These are phyloP conservation scores for Mormoops blainvillei DNA, from an alignment of 2,113 vertebrate genomes.

Conservation along the genomic window DNA sequence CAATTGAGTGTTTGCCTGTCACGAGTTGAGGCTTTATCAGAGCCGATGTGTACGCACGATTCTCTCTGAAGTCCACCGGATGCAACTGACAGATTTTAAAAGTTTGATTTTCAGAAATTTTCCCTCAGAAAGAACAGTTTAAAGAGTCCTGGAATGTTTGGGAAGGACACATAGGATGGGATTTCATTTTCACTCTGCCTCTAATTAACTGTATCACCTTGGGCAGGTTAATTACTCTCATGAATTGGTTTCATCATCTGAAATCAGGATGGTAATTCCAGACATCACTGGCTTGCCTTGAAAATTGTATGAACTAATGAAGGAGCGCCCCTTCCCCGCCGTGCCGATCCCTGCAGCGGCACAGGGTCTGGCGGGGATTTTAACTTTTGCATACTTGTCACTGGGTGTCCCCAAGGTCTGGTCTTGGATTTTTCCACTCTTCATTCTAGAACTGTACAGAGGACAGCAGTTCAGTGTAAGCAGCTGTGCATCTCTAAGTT, in stretches of 20 bases:
- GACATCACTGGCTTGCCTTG: neutral
- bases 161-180: neutral
- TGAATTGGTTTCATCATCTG: neutral
- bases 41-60: neutral
- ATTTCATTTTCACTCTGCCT: neutral
- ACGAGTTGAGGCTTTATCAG: neutral
- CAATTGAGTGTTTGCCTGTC: neutral
- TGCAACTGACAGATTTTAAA: neutral
- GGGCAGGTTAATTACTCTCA: neutral
- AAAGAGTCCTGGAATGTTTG: neutral
- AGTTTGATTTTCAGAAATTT: neutral
- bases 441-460: neutral
- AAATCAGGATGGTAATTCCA: neutral
- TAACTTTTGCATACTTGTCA: neutral
- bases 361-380: neutral
- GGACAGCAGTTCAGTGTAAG: neutral
- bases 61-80: neutral
- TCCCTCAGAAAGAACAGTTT: neutral
- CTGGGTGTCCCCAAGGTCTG: neutral
- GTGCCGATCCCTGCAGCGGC: neutral
- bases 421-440: neutral
- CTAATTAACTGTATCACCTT: neutral
- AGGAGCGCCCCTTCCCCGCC: neutral
- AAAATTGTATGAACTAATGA: neutral
- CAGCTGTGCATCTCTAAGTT: neutral